phyloP scores from a whole-genome alignment of 1,140 invertebrate genomes.

The Leptinotarsa lineolata region DNA sequence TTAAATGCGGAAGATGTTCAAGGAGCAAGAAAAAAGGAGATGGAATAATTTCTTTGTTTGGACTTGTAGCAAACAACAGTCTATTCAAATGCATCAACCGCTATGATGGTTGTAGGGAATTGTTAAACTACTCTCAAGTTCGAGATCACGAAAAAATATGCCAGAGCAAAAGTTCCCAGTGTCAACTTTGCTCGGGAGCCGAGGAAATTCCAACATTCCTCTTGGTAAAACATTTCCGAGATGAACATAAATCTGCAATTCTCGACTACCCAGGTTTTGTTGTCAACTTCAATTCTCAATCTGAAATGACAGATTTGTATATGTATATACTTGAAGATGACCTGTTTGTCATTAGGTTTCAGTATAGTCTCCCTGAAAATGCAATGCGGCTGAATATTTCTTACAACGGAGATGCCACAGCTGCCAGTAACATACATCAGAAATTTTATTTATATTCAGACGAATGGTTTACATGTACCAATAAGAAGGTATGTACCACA shows the following conservation, averaged over 20 bases:
- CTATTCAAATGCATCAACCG: conserved; percentile 9
- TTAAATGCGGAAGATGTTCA: conserved; percentile 19
- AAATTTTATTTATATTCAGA: background rate
- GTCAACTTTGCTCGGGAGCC: background rate
- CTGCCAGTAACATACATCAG: background rate
- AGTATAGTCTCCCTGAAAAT: background rate
- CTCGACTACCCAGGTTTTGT: background rate
- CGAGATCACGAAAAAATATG: conserved; percentile 9
- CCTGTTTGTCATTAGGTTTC: conserved; percentile 4
- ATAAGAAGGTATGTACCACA: background rate
- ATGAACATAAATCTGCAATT: background rate
- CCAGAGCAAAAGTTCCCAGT: background rate
- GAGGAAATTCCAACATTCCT: background rate
- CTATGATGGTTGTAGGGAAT: background rate
- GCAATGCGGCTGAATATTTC: background rate
- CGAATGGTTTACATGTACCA: background rate
- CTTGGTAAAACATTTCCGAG: background rate
- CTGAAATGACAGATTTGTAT: background rate
- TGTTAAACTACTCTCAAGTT: conserved; percentile 6
- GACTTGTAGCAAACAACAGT: background rate
- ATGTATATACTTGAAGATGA: background rate
- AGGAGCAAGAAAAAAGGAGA: conserved; percentile 4
- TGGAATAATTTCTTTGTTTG: conserved; percentile 1
- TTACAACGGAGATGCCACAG: background rate
- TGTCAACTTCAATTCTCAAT: background rate